Conservation (phyloP, 2,888 invertebrate species). For the Eucriotettix oculatus region DNA sequence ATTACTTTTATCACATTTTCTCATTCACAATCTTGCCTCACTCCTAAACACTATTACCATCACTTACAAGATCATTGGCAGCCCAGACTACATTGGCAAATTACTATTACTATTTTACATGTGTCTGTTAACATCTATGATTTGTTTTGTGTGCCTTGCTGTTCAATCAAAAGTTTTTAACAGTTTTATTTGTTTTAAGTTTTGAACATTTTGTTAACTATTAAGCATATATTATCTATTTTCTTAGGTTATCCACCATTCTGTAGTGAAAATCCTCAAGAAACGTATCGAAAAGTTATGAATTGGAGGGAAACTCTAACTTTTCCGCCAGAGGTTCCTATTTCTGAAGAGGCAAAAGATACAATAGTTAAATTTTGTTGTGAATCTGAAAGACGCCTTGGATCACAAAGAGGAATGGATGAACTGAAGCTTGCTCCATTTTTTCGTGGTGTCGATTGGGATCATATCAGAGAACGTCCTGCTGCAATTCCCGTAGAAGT, state of each 20-base stretch:
- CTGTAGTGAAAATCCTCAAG: constrained; percentile 96
- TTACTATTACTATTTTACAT: too few relatives aligned
- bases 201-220: not conserved
- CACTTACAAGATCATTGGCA: too few relatives aligned
- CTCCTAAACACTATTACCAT: too few relatives aligned
- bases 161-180: too few relatives aligned
- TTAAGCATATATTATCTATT: not conserved
- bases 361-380: constrained; percentile 93
- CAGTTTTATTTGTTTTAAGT: too few relatives aligned
- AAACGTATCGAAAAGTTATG: constrained; percentile 95
- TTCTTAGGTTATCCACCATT: constrained; percentile 83
- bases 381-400: constrained; percentile 82
- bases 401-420: constrained; percentile 77
- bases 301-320: constrained; percentile 97
- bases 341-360: constrained; percentile 92
- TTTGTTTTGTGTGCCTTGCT: too few relatives aligned
- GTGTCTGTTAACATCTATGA: too few relatives aligned
- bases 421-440: constrained; percentile 84
- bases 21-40: too few relatives aligned
- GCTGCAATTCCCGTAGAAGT: constrained; percentile 97
- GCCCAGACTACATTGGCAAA: too few relatives aligned
- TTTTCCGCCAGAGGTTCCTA: constrained; percentile 98
- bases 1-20: too few relatives aligned
- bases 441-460: constrained; percentile 96
- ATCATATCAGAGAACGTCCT: constrained; percentile 93